A percentile compares a stretch with the other conserved stretches of the same genome.
phyloP scores from a whole-genome alignment of 37 sponge, comb jelly and placozoan genomes.

The Aplysina aerophoba region DNA sequence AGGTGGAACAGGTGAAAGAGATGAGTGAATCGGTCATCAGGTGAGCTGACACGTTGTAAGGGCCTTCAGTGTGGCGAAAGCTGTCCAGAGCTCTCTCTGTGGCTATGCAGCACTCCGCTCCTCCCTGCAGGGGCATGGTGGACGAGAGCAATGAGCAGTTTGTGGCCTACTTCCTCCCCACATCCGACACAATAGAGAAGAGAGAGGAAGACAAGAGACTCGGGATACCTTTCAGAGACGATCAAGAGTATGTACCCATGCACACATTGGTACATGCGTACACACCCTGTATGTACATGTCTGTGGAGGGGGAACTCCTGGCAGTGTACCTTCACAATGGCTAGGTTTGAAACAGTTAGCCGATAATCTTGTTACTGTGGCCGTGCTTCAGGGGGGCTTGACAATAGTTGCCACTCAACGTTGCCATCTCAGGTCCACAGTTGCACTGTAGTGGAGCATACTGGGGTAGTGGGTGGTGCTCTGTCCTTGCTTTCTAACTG shows the following conservation, averaged over 20 bases:
- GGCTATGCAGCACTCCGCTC: background rate
- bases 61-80: background rate
- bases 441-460: no score
- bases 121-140: constrained; percentile 89
- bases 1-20: constrained; percentile 58
- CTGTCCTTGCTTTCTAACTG: no score
- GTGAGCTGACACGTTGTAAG: constrained; percentile 30
- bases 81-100: background rate
- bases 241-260: constrained; percentile 55
- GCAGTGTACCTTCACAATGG: background rate
- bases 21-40: constrained; percentile 95
- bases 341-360: no score
- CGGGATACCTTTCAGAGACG: constrained; percentile 42
- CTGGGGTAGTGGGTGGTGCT: no score
- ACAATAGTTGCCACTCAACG: no score
- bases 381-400: no score
- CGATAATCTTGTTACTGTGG: no score
- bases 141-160: constrained; percentile 98
- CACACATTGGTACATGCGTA: background rate
- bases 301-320: background rate
- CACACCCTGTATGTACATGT: no score
- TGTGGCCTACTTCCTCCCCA: constrained; percentile 97
- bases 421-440: no score
- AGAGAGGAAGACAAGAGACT: constrained; percentile 65
- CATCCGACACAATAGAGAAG: constrained; percentile 84